phyloP scores from a whole-genome alignment of 2,113 vertebrate species.

The Perccottus glenii region DNA sequence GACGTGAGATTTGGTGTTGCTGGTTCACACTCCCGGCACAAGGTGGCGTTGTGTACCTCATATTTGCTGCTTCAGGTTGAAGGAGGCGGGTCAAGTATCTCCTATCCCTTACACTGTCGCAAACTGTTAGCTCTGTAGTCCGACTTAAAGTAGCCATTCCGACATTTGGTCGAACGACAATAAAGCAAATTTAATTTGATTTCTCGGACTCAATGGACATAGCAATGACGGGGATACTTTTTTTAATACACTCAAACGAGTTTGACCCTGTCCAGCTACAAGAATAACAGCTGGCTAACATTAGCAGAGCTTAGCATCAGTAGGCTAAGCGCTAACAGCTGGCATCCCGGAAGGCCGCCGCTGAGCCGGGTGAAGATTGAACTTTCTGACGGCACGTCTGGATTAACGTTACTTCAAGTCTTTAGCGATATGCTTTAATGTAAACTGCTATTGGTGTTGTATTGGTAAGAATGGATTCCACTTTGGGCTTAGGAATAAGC shows the following conservation, averaged over 20 bases:
- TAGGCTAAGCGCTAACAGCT: conserved; percentile 20
- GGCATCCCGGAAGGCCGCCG: conserved; percentile 62
- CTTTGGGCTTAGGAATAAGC: conserved; percentile 52
- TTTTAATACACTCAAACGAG: conserved; percentile 6
- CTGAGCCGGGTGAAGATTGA: conserved; percentile 62
- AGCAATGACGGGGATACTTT: not conserved
- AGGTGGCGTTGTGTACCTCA: conserved; percentile 8
- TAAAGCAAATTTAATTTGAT: not conserved
- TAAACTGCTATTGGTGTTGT: conserved; percentile 13
- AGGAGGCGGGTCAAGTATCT: not conserved
- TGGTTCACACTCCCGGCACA: conserved; percentile 15
- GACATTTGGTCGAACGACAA: not conserved
- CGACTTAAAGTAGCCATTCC: not conserved
- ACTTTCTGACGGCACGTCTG: conserved; percentile 49
- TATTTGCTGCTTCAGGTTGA: not conserved
- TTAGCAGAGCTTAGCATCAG: conserved; percentile 23
- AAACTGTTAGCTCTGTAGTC: conserved; percentile 16
- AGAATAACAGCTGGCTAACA: conserved; percentile 21
- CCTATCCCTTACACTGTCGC: not conserved
- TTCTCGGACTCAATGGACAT: not conserved
- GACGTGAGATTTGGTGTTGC: too few species aligned
- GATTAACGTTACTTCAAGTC: conserved; percentile 14
- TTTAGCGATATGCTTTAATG: not conserved
- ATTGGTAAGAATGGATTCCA: conserved; percentile 72
- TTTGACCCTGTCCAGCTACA: not conserved